phyloP scores from a whole-genome alignment of 2,113 vertebrate genomes.

The Stigmatopora nigra region DNA sequence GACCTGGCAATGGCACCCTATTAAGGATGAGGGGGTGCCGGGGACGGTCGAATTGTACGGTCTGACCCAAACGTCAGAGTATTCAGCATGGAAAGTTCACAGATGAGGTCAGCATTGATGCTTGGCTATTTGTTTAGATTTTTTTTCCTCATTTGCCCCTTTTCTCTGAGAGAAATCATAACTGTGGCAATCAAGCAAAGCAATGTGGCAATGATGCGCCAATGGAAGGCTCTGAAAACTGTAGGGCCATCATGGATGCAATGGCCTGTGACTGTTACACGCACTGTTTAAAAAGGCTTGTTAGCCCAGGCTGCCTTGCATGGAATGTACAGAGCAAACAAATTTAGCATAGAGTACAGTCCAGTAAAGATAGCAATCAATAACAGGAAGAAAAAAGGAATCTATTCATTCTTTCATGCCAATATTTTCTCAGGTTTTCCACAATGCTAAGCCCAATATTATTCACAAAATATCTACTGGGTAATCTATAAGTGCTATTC shows the following conservation, averaged over 20 bases:
- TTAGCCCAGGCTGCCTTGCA: conserved; percentile 5
- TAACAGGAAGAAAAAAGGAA: neutral
- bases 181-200: conserved; percentile 39
- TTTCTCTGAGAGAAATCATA: conserved; percentile 42
- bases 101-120: conserved; percentile 61
- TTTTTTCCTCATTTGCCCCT: conserved; percentile 7
- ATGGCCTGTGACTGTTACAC: neutral
- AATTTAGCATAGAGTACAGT: conserved; percentile 8
- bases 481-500: no score
- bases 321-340: neutral
- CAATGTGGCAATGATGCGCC: conserved; percentile 40
- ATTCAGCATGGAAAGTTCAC: conserved; percentile 58
- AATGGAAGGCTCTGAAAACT: conserved; percentile 4
- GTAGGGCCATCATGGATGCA: conserved; percentile 21
- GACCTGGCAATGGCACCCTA: conserved; percentile 72
- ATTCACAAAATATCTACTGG: neutral
- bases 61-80: conserved; percentile 50
- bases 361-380: conserved; percentile 5
- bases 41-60: conserved; percentile 58
- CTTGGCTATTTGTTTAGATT: conserved; percentile 64
- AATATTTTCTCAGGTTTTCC: neutral
- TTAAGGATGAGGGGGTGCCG: conserved; percentile 43
- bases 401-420: neutral
- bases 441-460: neutral
- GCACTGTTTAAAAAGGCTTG: conserved; percentile 10